These are phyloP conservation scores for Syngnathus acus DNA, from an alignment of 2,797 vertebrate genomes.

Conservation along the genomic window DNA sequence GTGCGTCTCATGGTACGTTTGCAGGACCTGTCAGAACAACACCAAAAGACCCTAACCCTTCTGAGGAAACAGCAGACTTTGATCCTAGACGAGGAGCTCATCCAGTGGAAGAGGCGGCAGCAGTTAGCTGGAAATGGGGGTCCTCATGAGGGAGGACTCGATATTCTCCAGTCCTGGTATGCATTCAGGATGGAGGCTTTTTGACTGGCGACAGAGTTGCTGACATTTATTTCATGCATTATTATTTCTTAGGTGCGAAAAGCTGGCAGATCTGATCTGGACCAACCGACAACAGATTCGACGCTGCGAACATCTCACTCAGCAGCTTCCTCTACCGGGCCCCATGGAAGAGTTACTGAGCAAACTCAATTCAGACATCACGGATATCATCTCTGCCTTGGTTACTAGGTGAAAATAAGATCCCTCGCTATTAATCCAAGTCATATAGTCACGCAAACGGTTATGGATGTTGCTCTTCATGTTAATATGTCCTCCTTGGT, in stretches of 20 bases:
- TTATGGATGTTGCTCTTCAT: background rate
- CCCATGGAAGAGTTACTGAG: slow-evolving; percentile 88
- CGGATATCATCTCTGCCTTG: slow-evolving; percentile 90
- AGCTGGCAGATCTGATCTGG: slow-evolving; percentile 87
- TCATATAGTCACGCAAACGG: background rate
- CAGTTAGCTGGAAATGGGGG: slow-evolving; percentile 94
- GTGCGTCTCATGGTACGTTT: background rate
- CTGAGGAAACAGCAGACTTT: slow-evolving; percentile 92
- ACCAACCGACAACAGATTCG: slow-evolving; percentile 92
- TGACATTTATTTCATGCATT: too few relatives aligned
- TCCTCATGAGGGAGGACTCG: slow-evolving; percentile 83
- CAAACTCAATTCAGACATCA: slow-evolving; percentile 85
- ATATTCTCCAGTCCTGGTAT: slow-evolving; percentile 91
- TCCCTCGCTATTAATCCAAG: background rate
- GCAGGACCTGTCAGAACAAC: slow-evolving; percentile 92
- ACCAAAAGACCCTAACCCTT: slow-evolving; percentile 89
- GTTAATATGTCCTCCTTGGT: background rate
- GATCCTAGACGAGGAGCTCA: slow-evolving; percentile 93
- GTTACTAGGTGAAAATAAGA: slow-evolving; percentile 77
- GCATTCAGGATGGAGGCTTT: background rate
- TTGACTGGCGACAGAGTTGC: background rate
- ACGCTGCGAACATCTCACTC: slow-evolving; percentile 85
- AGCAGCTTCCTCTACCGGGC: slow-evolving; percentile 90
- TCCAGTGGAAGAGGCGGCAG: slow-evolving; percentile 97
- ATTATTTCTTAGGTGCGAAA: slow-evolving; percentile 80